A percentile compares a stretch with the other conserved stretches of the same genome.
Evolutionary conservation across 2,797 vertebrate species (phyloP).

Genomic region (Amblyraja radiata): DNA sequence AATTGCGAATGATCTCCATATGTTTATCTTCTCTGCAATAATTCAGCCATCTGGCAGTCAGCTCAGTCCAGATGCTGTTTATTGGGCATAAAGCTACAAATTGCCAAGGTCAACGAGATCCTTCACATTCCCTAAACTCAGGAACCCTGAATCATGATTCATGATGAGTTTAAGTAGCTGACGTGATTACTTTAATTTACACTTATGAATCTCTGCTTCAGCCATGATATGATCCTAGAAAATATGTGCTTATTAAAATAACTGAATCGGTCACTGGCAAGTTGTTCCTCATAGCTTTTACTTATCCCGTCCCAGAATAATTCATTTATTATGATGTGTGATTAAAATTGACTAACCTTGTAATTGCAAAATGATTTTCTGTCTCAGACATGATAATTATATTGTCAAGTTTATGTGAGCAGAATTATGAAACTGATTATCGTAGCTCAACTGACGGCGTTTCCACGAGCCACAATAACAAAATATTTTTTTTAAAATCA

Average conservation of each 20-base stretch:
- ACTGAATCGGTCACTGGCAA: background rate
- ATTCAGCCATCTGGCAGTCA: background rate
- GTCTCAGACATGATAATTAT: slow-evolving; percentile 7
- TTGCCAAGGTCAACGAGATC: background rate
- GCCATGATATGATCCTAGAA: background rate
- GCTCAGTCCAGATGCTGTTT: background rate
- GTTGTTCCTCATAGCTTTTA: background rate
- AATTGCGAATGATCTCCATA: too few species aligned
- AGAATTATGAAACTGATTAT: slow-evolving; percentile 22
- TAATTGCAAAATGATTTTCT: slow-evolving; percentile 25
- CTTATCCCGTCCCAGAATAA: slow-evolving; percentile 4
- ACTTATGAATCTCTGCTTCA: background rate
- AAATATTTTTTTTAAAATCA: background rate
- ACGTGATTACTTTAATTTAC: background rate
- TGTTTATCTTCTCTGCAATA: background rate
- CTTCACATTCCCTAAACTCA: background rate
- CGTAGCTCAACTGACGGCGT: background rate
- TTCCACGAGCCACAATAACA: background rate
- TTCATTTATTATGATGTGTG: background rate
- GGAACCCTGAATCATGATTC: background rate
- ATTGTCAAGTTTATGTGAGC: slow-evolving; percentile 19
- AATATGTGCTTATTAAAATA: background rate
- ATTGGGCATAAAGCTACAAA: too few species aligned
- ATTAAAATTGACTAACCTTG: slow-evolving; percentile 33
- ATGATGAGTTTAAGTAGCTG: background rate